Percentiles rank a stretch among this genome's conserved stretches.
Conservation (phyloP, 2,113 vertebrate species). For the Forbesichthys agassizii region DNA sequence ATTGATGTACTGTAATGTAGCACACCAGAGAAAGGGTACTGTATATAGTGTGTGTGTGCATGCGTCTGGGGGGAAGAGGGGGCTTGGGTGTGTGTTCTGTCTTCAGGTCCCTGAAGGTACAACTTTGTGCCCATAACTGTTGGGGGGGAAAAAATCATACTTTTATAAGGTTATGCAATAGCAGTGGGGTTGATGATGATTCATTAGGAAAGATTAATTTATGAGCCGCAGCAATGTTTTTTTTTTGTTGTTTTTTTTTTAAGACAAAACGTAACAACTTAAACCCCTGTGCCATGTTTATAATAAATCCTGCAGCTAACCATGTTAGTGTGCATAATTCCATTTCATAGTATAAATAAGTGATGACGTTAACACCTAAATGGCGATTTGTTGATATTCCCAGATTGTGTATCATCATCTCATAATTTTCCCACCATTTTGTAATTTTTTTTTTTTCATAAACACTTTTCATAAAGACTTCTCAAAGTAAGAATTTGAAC, state of each 20-base stretch:
- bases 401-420: no score
- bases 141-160: no score
- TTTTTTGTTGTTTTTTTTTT: no score
- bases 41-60: no score
- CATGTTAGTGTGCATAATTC: background rate
- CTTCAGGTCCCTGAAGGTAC: background rate
- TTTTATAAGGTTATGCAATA: background rate
- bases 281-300: background rate
- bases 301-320: background rate
- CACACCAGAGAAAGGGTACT: no score
- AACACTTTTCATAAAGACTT: background rate
- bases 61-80: no score
- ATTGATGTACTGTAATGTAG: no score
- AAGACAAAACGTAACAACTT: no score
- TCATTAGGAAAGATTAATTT: background rate
- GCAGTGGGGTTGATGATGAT: background rate
- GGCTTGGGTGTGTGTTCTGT: background rate
- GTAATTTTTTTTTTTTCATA: background rate
- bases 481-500: slow-evolving; percentile 20
- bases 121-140: no score
- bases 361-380: slow-evolving; percentile 4
- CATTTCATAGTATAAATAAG: background rate
- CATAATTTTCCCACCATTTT: background rate
- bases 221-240: background rate
- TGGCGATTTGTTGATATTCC: background rate